A percentile compares a stretch with the other conserved stretches of the same genome.
Conservation (phyloP, 2,888 invertebrate species). For the Opisthograptis luteolata region DNA sequence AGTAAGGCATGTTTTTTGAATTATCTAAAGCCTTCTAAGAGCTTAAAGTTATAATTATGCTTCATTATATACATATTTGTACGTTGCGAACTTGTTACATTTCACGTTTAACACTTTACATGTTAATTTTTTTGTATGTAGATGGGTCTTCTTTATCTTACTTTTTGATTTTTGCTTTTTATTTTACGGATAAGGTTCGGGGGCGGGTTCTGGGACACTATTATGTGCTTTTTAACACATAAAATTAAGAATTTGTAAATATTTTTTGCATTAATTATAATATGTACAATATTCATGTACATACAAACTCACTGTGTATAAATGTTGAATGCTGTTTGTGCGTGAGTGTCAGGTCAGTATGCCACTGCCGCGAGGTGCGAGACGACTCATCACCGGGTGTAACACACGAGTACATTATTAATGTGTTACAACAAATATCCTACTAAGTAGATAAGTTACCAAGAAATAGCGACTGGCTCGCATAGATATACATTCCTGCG, state of each 20-base stretch:
- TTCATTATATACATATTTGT: conserved; percentile 14
- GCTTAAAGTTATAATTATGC: conserved; percentile 22
- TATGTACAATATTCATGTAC: conserved; percentile 59
- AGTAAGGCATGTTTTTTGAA: conserved; percentile 25
- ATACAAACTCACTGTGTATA: conserved; percentile 65
- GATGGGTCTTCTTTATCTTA: conserved; percentile 39
- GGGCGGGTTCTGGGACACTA: conserved; percentile 59
- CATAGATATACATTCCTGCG: conserved; percentile 43
- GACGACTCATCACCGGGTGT: conserved; percentile 11
- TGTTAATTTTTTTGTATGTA: conserved; percentile 8
- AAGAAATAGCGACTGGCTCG: conserved; percentile 67
- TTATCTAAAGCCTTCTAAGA: conserved; percentile 18
- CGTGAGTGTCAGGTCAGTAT: conserved; percentile 76
- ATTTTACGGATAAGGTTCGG: conserved; percentile 48
- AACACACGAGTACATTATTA: conserved; percentile 44
- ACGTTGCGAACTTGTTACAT: conserved; percentile 27
- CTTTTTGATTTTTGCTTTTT: conserved; percentile 40
- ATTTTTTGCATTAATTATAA: conserved; percentile 76
- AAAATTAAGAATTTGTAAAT: conserved; percentile 72
- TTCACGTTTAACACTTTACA: conserved; percentile 21
- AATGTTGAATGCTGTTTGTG: conserved; percentile 74
- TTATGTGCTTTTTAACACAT: conserved; percentile 76
- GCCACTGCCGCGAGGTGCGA: conserved; percentile 67
- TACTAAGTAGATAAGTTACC: conserved; percentile 59
- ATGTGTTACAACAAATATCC: conserved; percentile 51